Evolutionary conservation across 2,888 invertebrate genomes (phyloP), one percentile per base, ranked within the genome.

Genomic region (Fragum fragum): DNA sequence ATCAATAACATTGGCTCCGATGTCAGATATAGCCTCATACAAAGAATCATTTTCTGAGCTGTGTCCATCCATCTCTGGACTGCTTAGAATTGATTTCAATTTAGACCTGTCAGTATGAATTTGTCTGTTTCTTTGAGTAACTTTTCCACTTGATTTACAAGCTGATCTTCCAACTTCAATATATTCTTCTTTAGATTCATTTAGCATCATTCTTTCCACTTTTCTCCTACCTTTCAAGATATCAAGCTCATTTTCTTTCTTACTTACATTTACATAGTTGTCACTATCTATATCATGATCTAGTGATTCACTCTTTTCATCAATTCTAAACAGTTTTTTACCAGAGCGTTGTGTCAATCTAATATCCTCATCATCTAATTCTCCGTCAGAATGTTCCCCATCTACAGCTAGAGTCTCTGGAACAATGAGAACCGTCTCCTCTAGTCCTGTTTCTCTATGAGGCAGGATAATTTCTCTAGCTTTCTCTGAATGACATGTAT

Each of bases 321-420:
- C 29, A 52, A 76, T 63, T 52, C 7, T 52, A 36, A 53, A 70
- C 52, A 76, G 29, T 68, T 47, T 14, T 9, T 47, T 5, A 47
- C 47, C 47, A 5, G 18, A 5, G 3, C 3, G 5, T 47, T 47
- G 42, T 6, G 5, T 28, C 39, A 53, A 0, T 61, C 16, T 1
- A 21, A 26, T 39, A 42, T 63, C 66, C 23, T 71, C 71, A 53
- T 71, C 71, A 53, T 53, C 53, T 14, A 59, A 39, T 26, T 77
- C 75, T 16, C 42, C 63, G 28, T 78, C 78, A 69, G 39, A 32
- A 73, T 39, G 47, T 26, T 71, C 61, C 14, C 47, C 39, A 59
- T 78, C 83, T 14, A 69, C 68, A 16, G 57, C 84, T n/a, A 79
- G 53, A 18, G 87, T 85, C 72, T 87, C 87, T 23, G 87, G 85